These are phyloP conservation scores for Drosophila varians DNA, from an alignment of 1,140 invertebrate genomes.

Conservation along the genomic window DNA sequence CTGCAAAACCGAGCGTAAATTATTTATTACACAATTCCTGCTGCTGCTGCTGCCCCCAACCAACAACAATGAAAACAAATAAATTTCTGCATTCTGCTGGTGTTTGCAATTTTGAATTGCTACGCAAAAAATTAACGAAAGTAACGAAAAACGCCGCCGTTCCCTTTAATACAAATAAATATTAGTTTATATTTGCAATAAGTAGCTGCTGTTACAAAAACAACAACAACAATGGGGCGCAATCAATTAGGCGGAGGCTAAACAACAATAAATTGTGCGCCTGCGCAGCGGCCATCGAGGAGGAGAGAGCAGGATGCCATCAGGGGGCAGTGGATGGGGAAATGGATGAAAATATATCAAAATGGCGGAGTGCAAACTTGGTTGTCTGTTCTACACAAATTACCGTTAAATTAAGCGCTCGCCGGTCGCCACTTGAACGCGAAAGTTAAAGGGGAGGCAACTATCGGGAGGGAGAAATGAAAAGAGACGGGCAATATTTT, in stretches of 20 bases:
- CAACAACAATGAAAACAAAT: conserved; percentile 55
- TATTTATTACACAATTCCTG: conserved; percentile 77
- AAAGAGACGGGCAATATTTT: not conserved
- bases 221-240: conserved; percentile 29
- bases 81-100: conserved; percentile 61
- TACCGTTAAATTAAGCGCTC: conserved; percentile 71
- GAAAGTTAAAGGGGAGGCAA: conserved; percentile 12
- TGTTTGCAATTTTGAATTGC: conserved; percentile 36
- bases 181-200: conserved; percentile 75
- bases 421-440: conserved; percentile 45
- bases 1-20: conserved; percentile 77
- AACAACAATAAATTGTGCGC: conserved; percentile 70
- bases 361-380: conserved; percentile 1
- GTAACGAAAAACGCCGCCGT: conserved; percentile 47
- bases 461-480: not conserved
- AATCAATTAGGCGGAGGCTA: conserved; percentile 66
- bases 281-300: conserved; percentile 37
- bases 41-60: conserved; percentile 14
- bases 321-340: not conserved
- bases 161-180: conserved; percentile 75
- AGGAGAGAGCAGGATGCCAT: not conserved
- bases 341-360: too few species aligned
- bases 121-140: conserved; percentile 59
- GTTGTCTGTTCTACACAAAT: conserved; percentile 57
- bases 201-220: conserved; percentile 30